Evolutionary conservation across 2,888 invertebrate species (phyloP).

Genomic region (Meteorus cinctellus): DNA sequence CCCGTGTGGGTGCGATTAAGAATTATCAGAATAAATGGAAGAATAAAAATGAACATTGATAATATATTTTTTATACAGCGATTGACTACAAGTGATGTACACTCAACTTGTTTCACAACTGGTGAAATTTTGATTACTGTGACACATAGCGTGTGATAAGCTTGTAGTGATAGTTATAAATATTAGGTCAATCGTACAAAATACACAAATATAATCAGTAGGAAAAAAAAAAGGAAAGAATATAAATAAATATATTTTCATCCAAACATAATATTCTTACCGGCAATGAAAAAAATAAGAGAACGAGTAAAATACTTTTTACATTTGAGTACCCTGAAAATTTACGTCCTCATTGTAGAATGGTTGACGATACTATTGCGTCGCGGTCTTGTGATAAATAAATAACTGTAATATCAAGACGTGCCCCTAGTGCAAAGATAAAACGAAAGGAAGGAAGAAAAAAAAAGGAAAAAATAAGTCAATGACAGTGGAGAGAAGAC

Average conservation of each 20-base stretch:
- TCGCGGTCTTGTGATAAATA: conserved; percentile 48
- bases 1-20: too few relatives aligned
- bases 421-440: conserved; percentile 22
- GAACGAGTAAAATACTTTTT: background rate
- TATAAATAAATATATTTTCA: background rate
- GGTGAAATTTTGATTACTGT: conserved; percentile 14
- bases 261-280: background rate
- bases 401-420: conserved; percentile 43
- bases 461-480: conserved; percentile 14
- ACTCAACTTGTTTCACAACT: background rate
- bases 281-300: background rate
- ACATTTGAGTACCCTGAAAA: background rate
- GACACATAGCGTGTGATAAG: background rate
- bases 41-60: too few relatives aligned
- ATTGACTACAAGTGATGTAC: background rate
- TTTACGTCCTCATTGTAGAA: conserved; percentile 40
- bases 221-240: background rate
- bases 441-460: conserved; percentile 5
- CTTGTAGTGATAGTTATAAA: background rate
- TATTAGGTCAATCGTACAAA: background rate
- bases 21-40: too few relatives aligned
- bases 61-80: background rate
- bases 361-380: conserved; percentile 41
- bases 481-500: conserved; percentile 17
- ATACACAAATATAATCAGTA: background rate